phyloP scores from a whole-genome alignment of 2,113 vertebrate genomes.

The Cacatua alba region DNA sequence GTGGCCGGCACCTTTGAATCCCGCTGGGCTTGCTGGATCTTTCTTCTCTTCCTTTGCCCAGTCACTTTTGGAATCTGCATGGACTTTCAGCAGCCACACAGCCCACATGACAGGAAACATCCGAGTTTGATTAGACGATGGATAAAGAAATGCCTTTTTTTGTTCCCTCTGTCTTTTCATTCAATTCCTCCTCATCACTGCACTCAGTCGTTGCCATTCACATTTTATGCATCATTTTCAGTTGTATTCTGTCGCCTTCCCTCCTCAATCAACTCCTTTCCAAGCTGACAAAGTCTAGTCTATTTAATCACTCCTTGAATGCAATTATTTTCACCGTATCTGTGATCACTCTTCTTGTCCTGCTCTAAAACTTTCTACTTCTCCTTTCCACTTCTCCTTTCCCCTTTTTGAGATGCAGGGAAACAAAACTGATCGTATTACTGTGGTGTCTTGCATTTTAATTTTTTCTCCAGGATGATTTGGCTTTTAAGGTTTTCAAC shows the following conservation, averaged over 20 bases:
- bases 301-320: neutral
- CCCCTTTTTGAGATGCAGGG: neutral
- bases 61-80: neutral
- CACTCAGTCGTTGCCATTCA: neutral
- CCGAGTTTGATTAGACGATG: neutral
- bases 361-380: neutral
- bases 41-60: neutral
- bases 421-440: neutral
- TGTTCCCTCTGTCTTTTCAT: neutral
- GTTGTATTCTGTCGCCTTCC: neutral
- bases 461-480: neutral
- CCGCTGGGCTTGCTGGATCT: neutral
- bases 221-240: neutral
- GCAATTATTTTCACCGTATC: neutral
- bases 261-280: constrained; percentile 7
- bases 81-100: neutral
- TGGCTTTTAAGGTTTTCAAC: neutral
- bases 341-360: neutral
- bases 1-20: neutral
- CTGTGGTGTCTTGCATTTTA: neutral
- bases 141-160: neutral
- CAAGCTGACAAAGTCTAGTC: neutral
- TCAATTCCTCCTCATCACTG: neutral
- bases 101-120: neutral
- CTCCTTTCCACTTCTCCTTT: neutral